phyloP scores from a whole-genome alignment of 2,888 invertebrate species.

The Gastracanthus pulcherrimus region DNA sequence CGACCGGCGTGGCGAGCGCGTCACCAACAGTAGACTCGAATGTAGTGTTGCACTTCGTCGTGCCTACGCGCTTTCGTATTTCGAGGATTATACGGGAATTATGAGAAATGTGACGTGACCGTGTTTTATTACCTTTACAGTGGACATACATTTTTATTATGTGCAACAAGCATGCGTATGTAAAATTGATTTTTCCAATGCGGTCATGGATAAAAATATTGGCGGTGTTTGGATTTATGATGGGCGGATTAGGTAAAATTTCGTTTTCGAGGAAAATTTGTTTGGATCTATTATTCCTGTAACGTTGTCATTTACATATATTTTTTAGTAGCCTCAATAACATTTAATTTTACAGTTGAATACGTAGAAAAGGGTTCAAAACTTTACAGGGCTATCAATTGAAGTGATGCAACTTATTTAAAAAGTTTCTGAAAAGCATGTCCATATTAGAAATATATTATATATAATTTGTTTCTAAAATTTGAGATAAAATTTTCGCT shows the following conservation, averaged over 20 bases:
- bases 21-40: neutral
- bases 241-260: neutral
- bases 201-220: conserved; percentile 42
- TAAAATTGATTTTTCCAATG: neutral
- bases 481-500: too few relatives aligned
- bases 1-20: neutral
- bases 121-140: neutral
- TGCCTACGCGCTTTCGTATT: neutral
- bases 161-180: neutral
- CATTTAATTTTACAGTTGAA: too few relatives aligned
- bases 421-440: too few relatives aligned
- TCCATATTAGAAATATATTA: too few relatives aligned
- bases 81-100: neutral
- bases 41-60: neutral
- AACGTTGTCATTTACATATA: too few relatives aligned
- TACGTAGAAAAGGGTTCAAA: too few relatives aligned
- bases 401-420: too few relatives aligned
- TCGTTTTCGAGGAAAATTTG: neutral
- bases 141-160: neutral
- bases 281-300: neutral
- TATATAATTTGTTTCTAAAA: too few relatives aligned
- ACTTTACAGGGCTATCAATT: too few relatives aligned
- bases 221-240: neutral
- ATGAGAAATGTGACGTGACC: neutral
- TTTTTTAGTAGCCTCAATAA: too few relatives aligned